A percentile compares a stretch with the other conserved stretches of the same genome.
phyloP scores from a whole-genome alignment of 2,888 invertebrate species.

The Penaeus monodon region DNA sequence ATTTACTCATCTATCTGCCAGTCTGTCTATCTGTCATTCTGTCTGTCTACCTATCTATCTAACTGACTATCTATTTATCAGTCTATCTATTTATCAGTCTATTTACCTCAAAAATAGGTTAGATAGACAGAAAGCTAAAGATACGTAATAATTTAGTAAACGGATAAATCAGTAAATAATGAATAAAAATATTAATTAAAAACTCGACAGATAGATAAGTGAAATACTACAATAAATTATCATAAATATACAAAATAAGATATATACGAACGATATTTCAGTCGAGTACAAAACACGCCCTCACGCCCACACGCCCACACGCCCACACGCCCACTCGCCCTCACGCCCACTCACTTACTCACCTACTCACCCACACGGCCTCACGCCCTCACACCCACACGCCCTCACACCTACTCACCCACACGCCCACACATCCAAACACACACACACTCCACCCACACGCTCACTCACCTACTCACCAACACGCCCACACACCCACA shows the following conservation, averaged over 20 bases:
- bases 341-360: not conserved
- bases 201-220: not conserved
- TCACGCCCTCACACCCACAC: no score
- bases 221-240: not conserved
- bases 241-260: not conserved
- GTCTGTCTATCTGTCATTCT: not conserved
- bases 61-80: not conserved
- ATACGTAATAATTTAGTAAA: not conserved
- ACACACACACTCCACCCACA: no score
- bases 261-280: no score
- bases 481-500: not conserved
- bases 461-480: not conserved
- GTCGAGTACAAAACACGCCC: not conserved
- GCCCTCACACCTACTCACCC: no score
- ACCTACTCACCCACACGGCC: conserved; percentile 13
- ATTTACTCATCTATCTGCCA: not conserved
- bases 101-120: not conserved
- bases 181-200: not conserved
- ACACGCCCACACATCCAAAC: no score
- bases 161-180: not conserved
- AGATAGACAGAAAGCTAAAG: not conserved
- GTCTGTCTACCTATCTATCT: not conserved
- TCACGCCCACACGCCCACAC: not conserved
- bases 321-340: not conserved
- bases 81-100: not conserved